Conservation (phyloP, 2,113 vertebrate genomes). For the Pavo muticus region DNA sequence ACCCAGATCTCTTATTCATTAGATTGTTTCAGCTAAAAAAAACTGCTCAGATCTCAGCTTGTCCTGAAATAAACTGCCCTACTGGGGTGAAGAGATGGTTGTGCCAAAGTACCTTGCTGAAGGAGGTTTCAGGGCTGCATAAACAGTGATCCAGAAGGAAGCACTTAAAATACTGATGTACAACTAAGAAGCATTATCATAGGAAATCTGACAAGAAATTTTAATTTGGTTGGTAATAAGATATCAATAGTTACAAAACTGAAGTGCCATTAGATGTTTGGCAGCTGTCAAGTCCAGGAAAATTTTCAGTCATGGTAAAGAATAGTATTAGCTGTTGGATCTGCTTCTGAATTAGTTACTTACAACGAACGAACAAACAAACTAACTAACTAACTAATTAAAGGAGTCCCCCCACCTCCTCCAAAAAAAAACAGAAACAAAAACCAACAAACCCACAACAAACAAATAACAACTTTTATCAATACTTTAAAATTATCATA, state of each 20-base stretch:
- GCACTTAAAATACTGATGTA: neutral
- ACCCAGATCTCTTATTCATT: neutral
- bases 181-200: neutral
- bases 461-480: neutral
- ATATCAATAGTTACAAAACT: neutral
- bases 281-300: neutral
- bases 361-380: neutral
- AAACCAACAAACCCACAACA: neutral
- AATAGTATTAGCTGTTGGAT: neutral
- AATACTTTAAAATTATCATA: neutral
- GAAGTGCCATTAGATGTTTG: neutral
- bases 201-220: neutral
- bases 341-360: neutral
- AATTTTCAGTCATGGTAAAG: neutral
- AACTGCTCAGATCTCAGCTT: neutral
- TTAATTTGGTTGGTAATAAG: neutral
- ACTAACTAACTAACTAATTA: no score
- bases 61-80: neutral
- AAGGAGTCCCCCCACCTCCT: neutral
- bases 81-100: neutral
- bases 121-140: neutral
- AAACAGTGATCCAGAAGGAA: neutral
- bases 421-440: neutral
- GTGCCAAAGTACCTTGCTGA: neutral
- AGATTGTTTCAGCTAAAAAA: neutral